These are phyloP conservation scores for Pseudois nayaur DNA, from an alignment of 2,113 vertebrate genomes.

Conservation along the genomic window DNA sequence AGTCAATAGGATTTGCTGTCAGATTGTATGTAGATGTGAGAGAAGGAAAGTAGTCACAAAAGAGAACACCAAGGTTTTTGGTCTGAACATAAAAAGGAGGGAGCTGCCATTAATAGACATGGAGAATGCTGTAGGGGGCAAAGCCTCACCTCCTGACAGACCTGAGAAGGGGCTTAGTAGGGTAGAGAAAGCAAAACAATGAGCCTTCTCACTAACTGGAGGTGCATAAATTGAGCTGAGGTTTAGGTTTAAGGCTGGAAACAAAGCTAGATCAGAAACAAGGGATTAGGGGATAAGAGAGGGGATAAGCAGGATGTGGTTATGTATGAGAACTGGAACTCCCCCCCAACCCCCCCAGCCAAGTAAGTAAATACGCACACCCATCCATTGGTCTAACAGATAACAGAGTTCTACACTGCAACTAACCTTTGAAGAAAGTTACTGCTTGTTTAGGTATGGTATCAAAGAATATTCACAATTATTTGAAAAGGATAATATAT, in stretches of 20 bases:
- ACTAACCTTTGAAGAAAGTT: background rate
- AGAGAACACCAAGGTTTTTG: background rate
- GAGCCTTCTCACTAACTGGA: background rate
- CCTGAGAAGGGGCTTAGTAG: background rate
- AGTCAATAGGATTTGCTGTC: background rate
- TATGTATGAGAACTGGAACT: background rate
- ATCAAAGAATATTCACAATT: background rate
- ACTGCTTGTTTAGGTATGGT: background rate
- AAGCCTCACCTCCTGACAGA: background rate
- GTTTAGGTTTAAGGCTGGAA: background rate
- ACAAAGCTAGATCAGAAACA: background rate
- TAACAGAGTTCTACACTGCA: background rate
- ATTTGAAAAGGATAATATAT: background rate
- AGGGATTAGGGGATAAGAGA: background rate
- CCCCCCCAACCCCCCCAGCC: accelerated
- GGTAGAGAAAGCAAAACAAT: background rate
- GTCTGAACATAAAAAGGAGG: background rate
- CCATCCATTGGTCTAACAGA: background rate
- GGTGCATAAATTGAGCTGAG: background rate
- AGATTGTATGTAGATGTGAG: background rate
- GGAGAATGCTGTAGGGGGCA: background rate
- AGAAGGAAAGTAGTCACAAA: background rate
- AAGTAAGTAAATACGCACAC: background rate
- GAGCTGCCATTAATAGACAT: background rate
- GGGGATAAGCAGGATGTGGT: background rate